A percentile compares a stretch with the other conserved stretches of the same genome.
These are phyloP conservation scores for Oligia fasciuncula DNA, from an alignment of 2,888 invertebrate species.

Conservation along the genomic window DNA sequence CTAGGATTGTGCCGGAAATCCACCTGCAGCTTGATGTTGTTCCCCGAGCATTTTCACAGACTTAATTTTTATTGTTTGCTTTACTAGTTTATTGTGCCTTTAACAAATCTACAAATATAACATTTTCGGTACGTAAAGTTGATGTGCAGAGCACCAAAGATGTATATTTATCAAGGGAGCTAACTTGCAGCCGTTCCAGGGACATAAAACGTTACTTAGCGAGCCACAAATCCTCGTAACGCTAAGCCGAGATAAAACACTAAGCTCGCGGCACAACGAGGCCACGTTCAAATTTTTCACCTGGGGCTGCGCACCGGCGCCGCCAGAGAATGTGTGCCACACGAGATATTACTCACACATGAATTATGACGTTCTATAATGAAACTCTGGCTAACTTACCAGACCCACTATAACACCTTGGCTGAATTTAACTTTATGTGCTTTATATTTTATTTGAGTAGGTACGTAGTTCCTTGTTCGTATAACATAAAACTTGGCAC, in stretches of 20 bases:
- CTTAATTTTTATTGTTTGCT: slow-evolving; percentile 64
- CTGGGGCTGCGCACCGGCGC: slow-evolving; percentile 77
- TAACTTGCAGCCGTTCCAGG: slow-evolving; percentile 85
- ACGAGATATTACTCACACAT: slow-evolving; percentile 86
- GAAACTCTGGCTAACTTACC: slow-evolving; percentile 81
- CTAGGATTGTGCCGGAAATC: slow-evolving; percentile 80
- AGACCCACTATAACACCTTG: slow-evolving; percentile 67
- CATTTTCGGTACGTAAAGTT: slow-evolving; percentile 34
- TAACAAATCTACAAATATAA: slow-evolving; percentile 16
- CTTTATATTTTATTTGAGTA: slow-evolving; percentile 29
- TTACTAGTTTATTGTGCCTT: slow-evolving; percentile 46
- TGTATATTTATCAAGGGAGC: slow-evolving; percentile 85
- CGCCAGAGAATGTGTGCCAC: slow-evolving; percentile 78
- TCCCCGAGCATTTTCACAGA: slow-evolving; percentile 62
- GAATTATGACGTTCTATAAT: slow-evolving; percentile 86
- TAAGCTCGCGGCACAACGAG: slow-evolving; percentile 86
- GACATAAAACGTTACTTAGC: slow-evolving; percentile 90
- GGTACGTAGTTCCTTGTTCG: slow-evolving; percentile 39
- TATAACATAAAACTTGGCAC: slow-evolving; percentile 50
- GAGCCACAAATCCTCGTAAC: slow-evolving; percentile 90
- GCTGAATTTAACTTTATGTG: slow-evolving; percentile 61
- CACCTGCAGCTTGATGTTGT: slow-evolving; percentile 76
- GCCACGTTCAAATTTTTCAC: slow-evolving; percentile 88
- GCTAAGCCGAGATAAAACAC: slow-evolving; percentile 90
- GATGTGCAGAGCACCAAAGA: slow-evolving; percentile 64